These are phyloP conservation scores for Pseudochirops corinnae DNA, from an alignment of 2,797 vertebrate genomes.

Conservation along the genomic window DNA sequence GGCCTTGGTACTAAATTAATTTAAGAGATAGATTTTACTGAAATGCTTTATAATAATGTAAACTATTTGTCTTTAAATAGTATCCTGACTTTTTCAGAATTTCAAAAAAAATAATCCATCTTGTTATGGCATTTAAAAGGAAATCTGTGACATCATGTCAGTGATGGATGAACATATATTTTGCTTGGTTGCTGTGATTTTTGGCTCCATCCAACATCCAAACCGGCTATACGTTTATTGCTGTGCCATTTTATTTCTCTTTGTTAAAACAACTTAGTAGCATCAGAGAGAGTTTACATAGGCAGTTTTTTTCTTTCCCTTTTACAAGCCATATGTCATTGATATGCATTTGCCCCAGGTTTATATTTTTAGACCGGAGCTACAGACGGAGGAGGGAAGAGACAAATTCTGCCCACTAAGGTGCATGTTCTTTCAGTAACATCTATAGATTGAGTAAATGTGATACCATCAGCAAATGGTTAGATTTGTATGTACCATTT, in stretches of 20 bases:
- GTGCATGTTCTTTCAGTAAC: not conserved
- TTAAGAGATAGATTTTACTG: not conserved
- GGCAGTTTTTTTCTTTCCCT: not conserved
- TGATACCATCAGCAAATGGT: not conserved
- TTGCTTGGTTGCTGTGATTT: not conserved
- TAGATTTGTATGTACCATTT: not conserved
- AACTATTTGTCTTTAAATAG: not conserved
- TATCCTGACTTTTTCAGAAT: not conserved
- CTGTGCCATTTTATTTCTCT: not conserved
- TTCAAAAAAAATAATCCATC: not conserved
- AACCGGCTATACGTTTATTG: not conserved
- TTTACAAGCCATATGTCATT: not conserved
- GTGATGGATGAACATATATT: not conserved
- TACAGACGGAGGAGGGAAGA: not conserved
- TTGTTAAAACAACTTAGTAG: not conserved
- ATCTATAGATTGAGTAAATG: not conserved
- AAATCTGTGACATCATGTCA: not conserved
- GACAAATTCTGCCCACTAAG: not conserved
- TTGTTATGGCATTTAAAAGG: not conserved
- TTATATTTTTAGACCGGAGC: conserved; percentile 9
- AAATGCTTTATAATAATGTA: not conserved
- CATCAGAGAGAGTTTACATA: conserved; percentile 9
- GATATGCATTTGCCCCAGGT: not conserved
- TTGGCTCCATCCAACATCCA: not conserved
- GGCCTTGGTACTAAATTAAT: not conserved